Conservation (phyloP, 2,797 vertebrate species). For the Crocidura indochinensis region DNA sequence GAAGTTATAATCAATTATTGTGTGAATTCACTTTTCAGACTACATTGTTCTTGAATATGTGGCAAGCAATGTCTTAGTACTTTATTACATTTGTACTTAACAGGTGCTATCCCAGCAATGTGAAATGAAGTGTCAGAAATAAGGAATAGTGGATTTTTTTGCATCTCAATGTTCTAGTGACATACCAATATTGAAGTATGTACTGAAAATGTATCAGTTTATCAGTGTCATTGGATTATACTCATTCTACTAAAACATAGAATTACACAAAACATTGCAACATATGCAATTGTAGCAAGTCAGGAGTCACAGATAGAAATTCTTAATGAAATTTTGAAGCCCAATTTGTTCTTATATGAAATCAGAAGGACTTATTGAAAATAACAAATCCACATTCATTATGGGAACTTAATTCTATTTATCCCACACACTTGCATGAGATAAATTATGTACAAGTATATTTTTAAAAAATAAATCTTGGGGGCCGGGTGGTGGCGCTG, state of each 20-base stretch:
- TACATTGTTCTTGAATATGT: background rate
- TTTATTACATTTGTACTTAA: background rate
- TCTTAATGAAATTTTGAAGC: background rate
- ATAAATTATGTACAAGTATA: background rate
- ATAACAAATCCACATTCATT: background rate
- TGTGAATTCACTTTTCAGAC: background rate
- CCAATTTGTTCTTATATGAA: background rate
- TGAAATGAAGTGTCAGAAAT: conserved; percentile 21
- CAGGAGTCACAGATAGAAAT: background rate
- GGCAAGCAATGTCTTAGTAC: background rate
- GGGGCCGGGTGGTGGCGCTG: too few species aligned
- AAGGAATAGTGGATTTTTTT: background rate
- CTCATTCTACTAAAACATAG: background rate
- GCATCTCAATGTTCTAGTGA: background rate
- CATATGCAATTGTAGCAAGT: background rate
- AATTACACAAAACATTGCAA: background rate
- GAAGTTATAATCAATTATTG: conserved; percentile 31
- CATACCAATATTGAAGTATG: conserved; percentile 3
- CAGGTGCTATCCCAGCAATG: background rate
- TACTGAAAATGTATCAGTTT: background rate
- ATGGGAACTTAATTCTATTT: conserved; percentile 35
- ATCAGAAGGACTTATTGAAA: conserved; percentile 22
- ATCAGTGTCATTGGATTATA: background rate
- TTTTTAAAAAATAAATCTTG: background rate
- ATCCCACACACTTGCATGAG: background rate